Evolutionary conservation across 2,797 vertebrate species (phyloP), one percentile per base, ranked within the genome.

Genomic region (Cyclopterus lumpus): DNA sequence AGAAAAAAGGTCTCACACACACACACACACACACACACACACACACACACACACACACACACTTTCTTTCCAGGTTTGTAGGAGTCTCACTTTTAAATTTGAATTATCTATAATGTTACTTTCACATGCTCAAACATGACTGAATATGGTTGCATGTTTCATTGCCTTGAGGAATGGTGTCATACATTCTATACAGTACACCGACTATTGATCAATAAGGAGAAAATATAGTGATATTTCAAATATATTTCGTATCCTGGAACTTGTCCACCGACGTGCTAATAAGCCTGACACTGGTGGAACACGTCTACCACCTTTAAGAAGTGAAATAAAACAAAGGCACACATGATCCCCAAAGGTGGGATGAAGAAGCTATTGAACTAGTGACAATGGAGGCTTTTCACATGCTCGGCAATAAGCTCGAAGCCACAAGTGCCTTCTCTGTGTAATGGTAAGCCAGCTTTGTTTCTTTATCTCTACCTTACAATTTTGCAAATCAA

Each of bases 401-500:
- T 80, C 83, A 86, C 83, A 83, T 84, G 80, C 53, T 62, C 73
- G 70, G 75, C 81, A 81, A 80, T 83, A 77, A 83, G 79, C 86
- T 87, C 71, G 64, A 82, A 89, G 91, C 90, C 91, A 88, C 91
- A 92, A 92, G 82, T 86, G 84, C 87, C 74, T 78, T 70, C 74
- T 82, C 81, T 81, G 83, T 77, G 84, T 74, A 84, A 86, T 71
- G 78, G 85, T 84, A 62, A 90, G 81, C 68, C 87, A 77, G 88
- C 86, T 89, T 89, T 87, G 89, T 82, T 89, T 86, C 90, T 91
- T 90, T 87, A 91, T 92, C 83, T 89, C 88, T 88, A 89, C 89
- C 88, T 90, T 88, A 84, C 88, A 88, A 90, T 93, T 91, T 93
- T 81, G 77, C 87, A 93, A 93, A 90, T 93, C 82, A 90, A 92